Evolutionary conservation across 37 sponge, comb jelly and placozoan species (phyloP), one percentile per base, ranked within the genome.

Genomic region (Geodia barretti): DNA sequence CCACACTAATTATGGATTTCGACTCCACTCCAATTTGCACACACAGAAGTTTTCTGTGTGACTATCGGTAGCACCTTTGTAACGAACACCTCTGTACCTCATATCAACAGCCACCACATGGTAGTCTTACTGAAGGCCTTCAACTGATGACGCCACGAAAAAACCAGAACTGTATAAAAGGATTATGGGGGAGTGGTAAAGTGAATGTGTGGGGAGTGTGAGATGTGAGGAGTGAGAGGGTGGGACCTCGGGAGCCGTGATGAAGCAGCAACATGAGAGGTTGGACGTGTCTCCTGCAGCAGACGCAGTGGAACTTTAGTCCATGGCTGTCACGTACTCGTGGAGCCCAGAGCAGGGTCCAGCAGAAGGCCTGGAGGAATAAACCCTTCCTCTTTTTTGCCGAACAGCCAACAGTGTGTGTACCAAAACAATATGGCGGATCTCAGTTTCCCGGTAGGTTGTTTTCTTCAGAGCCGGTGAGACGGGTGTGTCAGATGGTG

Each of bases 131-230:
- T 68, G 75, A 94, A 91, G 61, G 87, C 95, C 39, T 64, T 84
- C 63, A 94, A 34, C 92, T 94, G 95, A 69, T 88, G 79, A n/a
- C 92, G 85, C 95, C 95, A 94, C 5, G 89, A 91, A 39, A n/a
- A n/a, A 82, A 94, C 95, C 95, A 94, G 74, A 94, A 94, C 92
- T 92, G 76, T 28, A 14, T 24, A 29, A 7, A 2, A 0, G 38
- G 2, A 32, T 14, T 37, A 39, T 8, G 36, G 75, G 24, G 11
- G 37, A 71, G 8, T 41, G 33, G 28, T 29, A 47, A 41, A 43
- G 54, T 17, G 11, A 7, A 17, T 33, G 38, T 9, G 37, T 31
- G 72, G 9, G 3, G 38, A 31, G 29, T 20, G 36, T 29, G 39
- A 70, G 40, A 9, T 70, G 72, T 35, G 36, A 38, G 54, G 33